Evolutionary conservation across 1,140 invertebrate species (phyloP), one percentile per base, ranked within the genome.

Genomic region (Meloidogyne chitwoodi): DNA sequence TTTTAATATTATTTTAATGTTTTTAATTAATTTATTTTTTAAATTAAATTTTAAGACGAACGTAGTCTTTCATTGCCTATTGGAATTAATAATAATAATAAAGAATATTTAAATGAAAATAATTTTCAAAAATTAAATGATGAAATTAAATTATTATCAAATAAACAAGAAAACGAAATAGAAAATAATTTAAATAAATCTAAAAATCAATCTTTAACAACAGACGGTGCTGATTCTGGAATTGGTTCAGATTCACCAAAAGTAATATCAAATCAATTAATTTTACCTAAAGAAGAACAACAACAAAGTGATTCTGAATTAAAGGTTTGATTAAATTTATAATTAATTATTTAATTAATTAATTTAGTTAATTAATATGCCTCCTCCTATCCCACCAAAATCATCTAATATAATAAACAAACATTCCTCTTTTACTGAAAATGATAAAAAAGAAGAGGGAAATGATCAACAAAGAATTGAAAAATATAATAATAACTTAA

Each of bases 311-410:
- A 48, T 44, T 1, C 3, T 2, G 12, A 44, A 44, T 70, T 38
- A 38, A 38, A 38, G 0, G 34, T 38, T 38, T 38, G 8, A 8
- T 38, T 38, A 38, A 38, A 6, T 8, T 38, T 38, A 0, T 6
- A 8, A 0, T 38, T 8, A 6, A 38, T 38, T 38, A 38, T 38
- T 38, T 31, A 3, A 31, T 6, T 31, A 31, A 31, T 3, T 31
- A 31, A 69, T 26, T 41, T 29, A 68, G 65, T 68, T 68, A 62
- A 76, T 8, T n/a, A 56, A 56, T 56, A 56, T 79, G 34, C 79
- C 83, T 22, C 84, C 84, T 14, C 74, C 77, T 31, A 81, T 85
- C 14, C 84, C 84, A 11, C 84, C 84, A 64, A 85, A 85, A 68
- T 81, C 48, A 56, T 56, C 48, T 3, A n/a, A 82, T 19, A 71